phyloP scores from a whole-genome alignment of 2,797 vertebrate genomes.

The Vespertilio murinus region DNA sequence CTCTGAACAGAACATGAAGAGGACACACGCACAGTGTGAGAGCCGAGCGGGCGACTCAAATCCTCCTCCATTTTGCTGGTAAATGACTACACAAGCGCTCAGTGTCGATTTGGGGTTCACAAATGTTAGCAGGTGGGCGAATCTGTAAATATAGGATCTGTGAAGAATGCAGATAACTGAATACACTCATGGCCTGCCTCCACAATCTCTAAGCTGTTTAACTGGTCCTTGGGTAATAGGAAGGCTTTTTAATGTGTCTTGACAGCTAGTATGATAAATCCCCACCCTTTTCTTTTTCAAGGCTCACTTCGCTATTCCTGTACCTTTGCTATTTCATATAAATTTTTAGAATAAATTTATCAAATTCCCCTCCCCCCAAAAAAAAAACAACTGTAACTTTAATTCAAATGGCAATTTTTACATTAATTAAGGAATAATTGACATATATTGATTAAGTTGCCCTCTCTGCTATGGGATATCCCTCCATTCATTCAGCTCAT shows the following conservation, averaged over 20 bases:
- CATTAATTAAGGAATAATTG: neutral
- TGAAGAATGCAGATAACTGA: neutral
- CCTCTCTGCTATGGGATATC: neutral
- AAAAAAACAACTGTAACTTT: constrained; percentile 1
- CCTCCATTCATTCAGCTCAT: neutral
- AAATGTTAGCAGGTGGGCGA: neutral
- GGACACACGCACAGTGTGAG: neutral
- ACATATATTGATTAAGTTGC: neutral
- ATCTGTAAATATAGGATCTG: neutral
- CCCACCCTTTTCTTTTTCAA: neutral
- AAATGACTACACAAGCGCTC: neutral
- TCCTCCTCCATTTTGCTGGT: neutral
- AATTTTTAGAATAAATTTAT: neutral
- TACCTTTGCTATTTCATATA: neutral
- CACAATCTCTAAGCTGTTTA: neutral
- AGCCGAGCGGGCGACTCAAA: neutral
- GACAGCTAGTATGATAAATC: neutral
- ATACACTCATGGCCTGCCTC: neutral
- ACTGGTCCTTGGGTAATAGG: neutral
- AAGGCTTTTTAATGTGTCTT: neutral
- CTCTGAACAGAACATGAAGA: neutral
- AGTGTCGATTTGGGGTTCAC: neutral
- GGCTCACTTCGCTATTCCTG: neutral
- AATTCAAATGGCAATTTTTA: neutral
- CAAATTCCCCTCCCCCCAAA: neutral